Evolutionary conservation across 2,888 invertebrate genomes (phyloP), one percentile per base, ranked within the genome.

Genomic region (Beris morrisii): DNA sequence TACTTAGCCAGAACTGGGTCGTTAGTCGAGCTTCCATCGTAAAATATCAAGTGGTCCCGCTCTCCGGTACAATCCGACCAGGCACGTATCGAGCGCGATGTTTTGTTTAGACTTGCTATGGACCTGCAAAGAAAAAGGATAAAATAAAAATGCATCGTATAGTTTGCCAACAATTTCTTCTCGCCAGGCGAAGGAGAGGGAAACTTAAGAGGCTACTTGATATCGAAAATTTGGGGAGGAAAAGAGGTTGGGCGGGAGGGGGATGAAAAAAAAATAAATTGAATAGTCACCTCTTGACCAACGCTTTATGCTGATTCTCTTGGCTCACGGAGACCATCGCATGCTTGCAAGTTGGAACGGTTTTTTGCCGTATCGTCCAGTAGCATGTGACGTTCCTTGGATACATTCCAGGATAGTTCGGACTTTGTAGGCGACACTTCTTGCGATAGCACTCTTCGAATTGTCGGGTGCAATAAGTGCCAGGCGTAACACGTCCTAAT

Each of bases 251-350:
- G 28, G 5, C 11, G 11, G 2, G 7, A 50, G 22, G 38, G 38
- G 22, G 22, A 22, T 50, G 4, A 12, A 11, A 13, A 50, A 50
- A 3, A 4, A 13, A 50, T n/a, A 53, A 53, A 52, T 63, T 50
- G 15, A 43, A 12, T 54, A 74, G 74, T 75, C 69, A 79, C 78
- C 78, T 77, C 71, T 77, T 78, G 31, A 79, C 78, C 69, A 80
- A 72, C 54, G 78, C 76, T 73, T 80, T 83, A 83, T 86, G 72
- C 86, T 88, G 83, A 85, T 88, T 88, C 74, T 89, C 88, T 78
- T 92, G 92, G 59, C 88, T 84, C 67, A 94, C 90, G 15, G 92
- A 89, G 73, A 95, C 91, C 91, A 94, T 93, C 45, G 94, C 93
- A 81, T 93, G 92, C 78, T 93, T 93, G 80, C 93, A 93, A 53